These are phyloP conservation scores for Crotalus adamanteus DNA, from an alignment of 2,797 vertebrate genomes.

Conservation along the genomic window DNA sequence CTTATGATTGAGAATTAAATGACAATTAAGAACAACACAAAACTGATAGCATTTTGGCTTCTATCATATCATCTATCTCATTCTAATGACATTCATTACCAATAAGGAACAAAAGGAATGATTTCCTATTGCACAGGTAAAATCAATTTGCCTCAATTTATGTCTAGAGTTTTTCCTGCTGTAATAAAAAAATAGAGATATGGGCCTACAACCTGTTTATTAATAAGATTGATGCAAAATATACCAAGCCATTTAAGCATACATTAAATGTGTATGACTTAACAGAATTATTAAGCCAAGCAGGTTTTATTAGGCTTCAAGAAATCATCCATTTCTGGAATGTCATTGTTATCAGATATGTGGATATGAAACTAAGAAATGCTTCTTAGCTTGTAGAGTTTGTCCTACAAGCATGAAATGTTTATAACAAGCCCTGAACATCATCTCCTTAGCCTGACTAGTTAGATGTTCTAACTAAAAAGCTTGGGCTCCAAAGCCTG, in stretches of 20 bases:
- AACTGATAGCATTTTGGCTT: conserved; percentile 46
- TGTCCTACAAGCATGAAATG: not conserved
- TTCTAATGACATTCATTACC: conserved; percentile 54
- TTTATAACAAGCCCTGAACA: not conserved
- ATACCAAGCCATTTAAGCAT: not conserved
- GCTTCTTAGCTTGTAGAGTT: not conserved
- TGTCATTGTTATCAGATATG: not conserved
- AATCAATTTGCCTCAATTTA: not conserved
- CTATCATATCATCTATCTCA: conserved; percentile 43
- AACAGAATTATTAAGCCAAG: not conserved
- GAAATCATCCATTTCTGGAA: not conserved
- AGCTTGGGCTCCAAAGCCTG: not conserved
- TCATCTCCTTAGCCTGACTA: not conserved
- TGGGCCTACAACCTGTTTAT: not conserved
- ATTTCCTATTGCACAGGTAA: conserved; percentile 17
- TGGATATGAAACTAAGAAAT: not conserved
- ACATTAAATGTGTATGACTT: not conserved
- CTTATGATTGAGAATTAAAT: conserved; percentile 58
- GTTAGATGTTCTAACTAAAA: not conserved
- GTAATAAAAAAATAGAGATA: not conserved
- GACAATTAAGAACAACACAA: conserved; percentile 73
- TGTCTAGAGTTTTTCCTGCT: not conserved
- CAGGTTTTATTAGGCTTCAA: not conserved
- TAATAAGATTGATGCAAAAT: not conserved
- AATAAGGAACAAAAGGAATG: conserved; percentile 6